A percentile compares a stretch with the other conserved stretches of the same genome.
These are phyloP conservation scores for Crepidodera aurea DNA, from an alignment of 2,888 invertebrate species.

Conservation along the genomic window DNA sequence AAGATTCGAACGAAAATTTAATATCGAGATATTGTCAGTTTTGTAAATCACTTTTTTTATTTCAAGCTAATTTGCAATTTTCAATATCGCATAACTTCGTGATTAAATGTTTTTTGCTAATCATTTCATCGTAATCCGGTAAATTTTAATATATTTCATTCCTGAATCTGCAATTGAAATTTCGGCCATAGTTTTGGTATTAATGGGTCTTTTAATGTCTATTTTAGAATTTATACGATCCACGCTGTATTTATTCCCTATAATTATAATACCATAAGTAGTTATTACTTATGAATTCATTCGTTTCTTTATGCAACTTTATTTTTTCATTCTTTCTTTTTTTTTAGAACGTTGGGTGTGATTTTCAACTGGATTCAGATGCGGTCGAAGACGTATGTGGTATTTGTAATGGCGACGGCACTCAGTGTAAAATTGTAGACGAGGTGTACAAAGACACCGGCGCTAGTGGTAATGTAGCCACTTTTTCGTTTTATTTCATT, in stretches of 20 bases:
- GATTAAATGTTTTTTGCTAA: no score
- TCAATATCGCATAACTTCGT: no score
- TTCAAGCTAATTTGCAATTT: no score
- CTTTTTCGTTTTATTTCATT: not conserved
- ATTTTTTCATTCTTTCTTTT: conserved; percentile 2
- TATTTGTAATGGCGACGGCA: conserved; percentile 74
- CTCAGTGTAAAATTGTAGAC: conserved; percentile 68
- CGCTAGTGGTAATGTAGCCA: conserved; percentile 39
- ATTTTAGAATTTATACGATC: no score
- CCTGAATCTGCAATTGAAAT: no score
- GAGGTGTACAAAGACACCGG: conserved; percentile 63
- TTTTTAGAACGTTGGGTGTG: conserved; percentile 71
- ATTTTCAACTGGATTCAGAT: conserved; percentile 70
- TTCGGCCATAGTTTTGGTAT: no score
- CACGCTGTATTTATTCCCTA: not conserved
- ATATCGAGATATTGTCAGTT: no score
- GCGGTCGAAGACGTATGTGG: conserved; percentile 74
- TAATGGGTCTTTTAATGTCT: no score
- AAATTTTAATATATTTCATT: no score
- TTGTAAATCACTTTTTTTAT: no score
- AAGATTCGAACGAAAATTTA: no score
- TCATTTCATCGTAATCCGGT: no score
- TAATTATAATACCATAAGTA: not conserved
- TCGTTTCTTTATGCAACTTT: not conserved
- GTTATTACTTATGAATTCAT: conserved; percentile 1